A percentile compares a stretch with the other conserved stretches of the same genome.
These are phyloP conservation scores for Calosoma granatense DNA, from an alignment of 1,140 invertebrate genomes.

Conservation along the genomic window DNA sequence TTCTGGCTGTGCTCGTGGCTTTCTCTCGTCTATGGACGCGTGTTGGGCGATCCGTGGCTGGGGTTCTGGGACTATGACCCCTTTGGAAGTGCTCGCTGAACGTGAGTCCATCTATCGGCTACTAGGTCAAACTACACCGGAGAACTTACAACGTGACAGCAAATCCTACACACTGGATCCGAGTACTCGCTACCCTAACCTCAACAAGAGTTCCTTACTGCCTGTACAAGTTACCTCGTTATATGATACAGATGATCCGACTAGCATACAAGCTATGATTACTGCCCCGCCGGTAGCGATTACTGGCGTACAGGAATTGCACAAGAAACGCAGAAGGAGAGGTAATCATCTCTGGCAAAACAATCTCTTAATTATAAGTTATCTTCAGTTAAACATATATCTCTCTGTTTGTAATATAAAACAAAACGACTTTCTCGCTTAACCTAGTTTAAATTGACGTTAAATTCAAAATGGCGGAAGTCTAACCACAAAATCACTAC, in stretches of 20 bases:
- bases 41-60: constrained; percentile 89
- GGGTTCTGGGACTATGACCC: constrained; percentile 55
- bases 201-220: constrained; percentile 42
- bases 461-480: too few species aligned
- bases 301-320: constrained; percentile 39
- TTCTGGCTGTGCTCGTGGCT: constrained; percentile 93
- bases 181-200: constrained; percentile 61
- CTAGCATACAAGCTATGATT: constrained; percentile 35
- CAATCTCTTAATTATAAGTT: constrained; percentile 12
- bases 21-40: constrained; percentile 90
- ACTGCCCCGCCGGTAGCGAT: constrained; percentile 28
- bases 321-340: constrained; percentile 49
- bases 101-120: constrained; percentile 81
- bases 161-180: constrained; percentile 85
- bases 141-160: constrained; percentile 86
- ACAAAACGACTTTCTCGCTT: too few species aligned
- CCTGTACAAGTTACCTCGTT: constrained; percentile 51
- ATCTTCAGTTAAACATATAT: too few species aligned
- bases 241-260: constrained; percentile 48
- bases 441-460: neutral
- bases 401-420: too few species aligned
- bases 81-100: constrained; percentile 81
- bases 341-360: constrained; percentile 46
- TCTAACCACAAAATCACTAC: too few species aligned
- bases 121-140: constrained; percentile 82